Evolutionary conservation across 2,113 vertebrate species (phyloP), one percentile per base, ranked within the genome.

Genomic region (Phylloscopus trochilus): DNA sequence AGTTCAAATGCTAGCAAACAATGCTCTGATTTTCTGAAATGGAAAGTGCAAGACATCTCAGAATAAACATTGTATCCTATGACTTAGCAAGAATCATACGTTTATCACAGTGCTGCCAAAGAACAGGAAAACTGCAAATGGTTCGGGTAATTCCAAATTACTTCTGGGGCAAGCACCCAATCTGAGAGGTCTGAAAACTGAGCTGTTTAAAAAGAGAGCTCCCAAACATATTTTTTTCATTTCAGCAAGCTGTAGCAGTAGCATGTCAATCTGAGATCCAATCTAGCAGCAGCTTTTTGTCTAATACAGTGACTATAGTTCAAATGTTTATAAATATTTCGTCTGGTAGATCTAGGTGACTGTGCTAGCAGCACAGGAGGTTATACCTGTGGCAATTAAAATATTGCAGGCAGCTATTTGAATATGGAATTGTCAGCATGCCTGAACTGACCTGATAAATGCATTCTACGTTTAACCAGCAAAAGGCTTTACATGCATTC

Each of bases 241-340:
- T 95, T 90, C 90, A 87, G 39, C 52, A 83, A 94, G 44, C 33
- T 76, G 27, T 53, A 72, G 35, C 62, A 64, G 51, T 51, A 87
- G 20, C 49, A 16, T 58, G 92, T 87, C 93, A 96, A 41, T 83
- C 86, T 68, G 79, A 95, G 93, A 94, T 92, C 80, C 93, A 95
- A 96, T 92, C 90, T 92, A 83, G 63, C 13, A 37, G 81, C 96
- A 92, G 67, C 81, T 92, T 80, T 78, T 91, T 73, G 59, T 89
- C 69, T 92, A 76, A 93, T 82, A 75, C 66, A 80, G 91, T 41
- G 93, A 91, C 47, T 58, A 33, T 89, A 96, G 93, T 49, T 96
- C 93, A 97, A n/a, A 15, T 76, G 77, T 92, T 96, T 95, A 79
- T 96, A 92, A 97, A 85, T 64, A 59, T 97, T 96, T 95, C 90